phyloP scores from a whole-genome alignment of 1,140 invertebrate genomes.

The Tetramorium parvispinum region DNA sequence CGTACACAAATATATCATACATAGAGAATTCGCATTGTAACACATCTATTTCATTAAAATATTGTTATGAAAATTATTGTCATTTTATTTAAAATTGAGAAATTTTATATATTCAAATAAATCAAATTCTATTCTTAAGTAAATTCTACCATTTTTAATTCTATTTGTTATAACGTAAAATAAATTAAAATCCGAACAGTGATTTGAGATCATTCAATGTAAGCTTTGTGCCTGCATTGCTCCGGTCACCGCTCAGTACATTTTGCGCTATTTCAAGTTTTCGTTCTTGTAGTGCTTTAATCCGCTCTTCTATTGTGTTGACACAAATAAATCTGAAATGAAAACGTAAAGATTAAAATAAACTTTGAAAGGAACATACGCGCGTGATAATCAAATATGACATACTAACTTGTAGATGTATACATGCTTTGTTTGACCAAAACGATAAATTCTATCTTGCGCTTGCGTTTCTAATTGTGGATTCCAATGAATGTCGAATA shows the following conservation, averaged over 20 bases:
- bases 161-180: background rate
- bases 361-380: background rate
- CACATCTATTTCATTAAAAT: too few species aligned
- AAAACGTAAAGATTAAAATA: background rate
- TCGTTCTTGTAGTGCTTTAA: conserved; percentile 90
- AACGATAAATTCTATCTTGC: conserved; percentile 95
- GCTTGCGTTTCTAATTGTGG: conserved; percentile 96
- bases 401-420: conserved; percentile 92
- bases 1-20: too few species aligned
- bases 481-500: conserved; percentile 98
- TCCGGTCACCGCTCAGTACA: conserved; percentile 89
- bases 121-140: background rate
- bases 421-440: conserved; percentile 94
- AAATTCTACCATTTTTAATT: background rate
- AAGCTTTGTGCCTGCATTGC: conserved; percentile 83
- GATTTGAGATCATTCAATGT: conserved; percentile 92
- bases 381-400: background rate
- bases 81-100: background rate
- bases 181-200: conserved; percentile 86
- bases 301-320: conserved; percentile 94
- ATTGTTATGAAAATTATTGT: background rate
- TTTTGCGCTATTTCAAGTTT: conserved; percentile 93
- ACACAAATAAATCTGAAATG: conserved; percentile 91
- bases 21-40: too few species aligned
- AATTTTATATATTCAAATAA: background rate